Evolutionary conservation across 1,140 invertebrate genomes (phyloP).

Genomic region (Listronotus bonariensis): DNA sequence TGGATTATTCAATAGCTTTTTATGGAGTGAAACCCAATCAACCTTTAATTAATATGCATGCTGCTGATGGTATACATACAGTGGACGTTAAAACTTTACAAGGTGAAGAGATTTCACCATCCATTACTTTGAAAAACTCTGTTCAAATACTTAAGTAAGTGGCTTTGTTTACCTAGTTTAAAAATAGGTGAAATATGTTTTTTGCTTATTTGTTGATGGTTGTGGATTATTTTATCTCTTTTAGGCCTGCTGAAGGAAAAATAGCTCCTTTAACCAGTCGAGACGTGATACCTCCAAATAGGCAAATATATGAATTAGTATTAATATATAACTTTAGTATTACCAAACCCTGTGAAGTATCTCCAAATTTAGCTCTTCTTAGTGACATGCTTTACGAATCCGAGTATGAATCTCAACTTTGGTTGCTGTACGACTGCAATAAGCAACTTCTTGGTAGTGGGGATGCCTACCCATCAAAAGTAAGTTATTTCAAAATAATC

Average conservation of each 20-base stretch:
- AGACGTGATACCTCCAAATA: conserved; percentile 82
- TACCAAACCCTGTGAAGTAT: conserved; percentile 81
- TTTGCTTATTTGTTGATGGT: no score
- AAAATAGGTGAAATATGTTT: no score
- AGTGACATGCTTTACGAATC: conserved; percentile 91
- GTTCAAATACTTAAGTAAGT: conserved; percentile 77
- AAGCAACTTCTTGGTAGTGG: conserved; percentile 85
- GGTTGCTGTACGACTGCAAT: conserved; percentile 94
- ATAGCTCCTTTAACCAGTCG: conserved; percentile 73
- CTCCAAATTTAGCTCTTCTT: conserved; percentile 77
- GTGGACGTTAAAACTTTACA: conserved; percentile 74
- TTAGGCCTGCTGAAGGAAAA: conserved; percentile 79
- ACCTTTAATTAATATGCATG: conserved; percentile 68
- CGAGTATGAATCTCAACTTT: conserved; percentile 93
- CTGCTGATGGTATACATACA: conserved; percentile 76
- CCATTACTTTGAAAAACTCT: conserved; percentile 74
- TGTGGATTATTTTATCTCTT: conserved; percentile 37
- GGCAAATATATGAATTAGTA: conserved; percentile 89
- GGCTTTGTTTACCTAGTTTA: conserved; percentile 3
- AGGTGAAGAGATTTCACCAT: conserved; percentile 80
- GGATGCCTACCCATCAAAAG: conserved; percentile 87
- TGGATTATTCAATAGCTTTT: conserved; percentile 81
- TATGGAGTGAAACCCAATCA: conserved; percentile 77
- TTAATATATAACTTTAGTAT: conserved; percentile 86
- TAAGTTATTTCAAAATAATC: conserved; percentile 52